phyloP scores from a whole-genome alignment of 2,113 vertebrate genomes.

The Bujurquina vittata region DNA sequence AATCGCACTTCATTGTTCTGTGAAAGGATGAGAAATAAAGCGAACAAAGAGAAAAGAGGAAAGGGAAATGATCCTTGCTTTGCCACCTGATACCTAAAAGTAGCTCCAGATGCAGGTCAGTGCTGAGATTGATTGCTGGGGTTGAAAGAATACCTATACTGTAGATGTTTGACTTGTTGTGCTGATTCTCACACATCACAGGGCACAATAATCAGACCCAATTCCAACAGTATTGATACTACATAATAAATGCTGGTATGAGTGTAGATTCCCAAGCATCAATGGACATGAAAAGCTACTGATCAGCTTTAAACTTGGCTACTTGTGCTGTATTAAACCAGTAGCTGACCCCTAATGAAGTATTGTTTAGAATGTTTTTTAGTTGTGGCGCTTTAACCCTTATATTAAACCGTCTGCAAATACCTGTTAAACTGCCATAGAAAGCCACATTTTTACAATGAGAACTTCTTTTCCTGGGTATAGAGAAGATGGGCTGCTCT shows the following conservation, averaged over 20 bases:
- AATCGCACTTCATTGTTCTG: neutral
- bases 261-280: neutral
- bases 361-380: neutral
- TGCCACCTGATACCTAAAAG: slow-evolving; percentile 79
- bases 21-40: neutral
- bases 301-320: neutral
- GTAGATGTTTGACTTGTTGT: neutral
- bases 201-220: neutral
- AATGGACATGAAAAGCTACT: neutral
- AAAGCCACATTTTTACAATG: neutral
- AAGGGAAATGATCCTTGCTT: slow-evolving; percentile 6
- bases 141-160: neutral
- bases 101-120: slow-evolving; percentile 84
- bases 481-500: too few relatives aligned
- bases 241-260: neutral
- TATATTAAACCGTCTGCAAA: neutral
- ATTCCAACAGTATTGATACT: neutral
- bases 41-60: neutral
- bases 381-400: neutral
- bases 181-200: neutral
- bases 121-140: slow-evolving; percentile 67
- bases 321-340: neutral
- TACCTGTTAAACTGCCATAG: too few relatives aligned
- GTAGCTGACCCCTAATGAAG: neutral
- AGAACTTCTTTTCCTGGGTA: neutral